Base-by-base conservation (phyloP, 2,888 invertebrate genomes). In the Holacanthella duospinosa region DNA sequence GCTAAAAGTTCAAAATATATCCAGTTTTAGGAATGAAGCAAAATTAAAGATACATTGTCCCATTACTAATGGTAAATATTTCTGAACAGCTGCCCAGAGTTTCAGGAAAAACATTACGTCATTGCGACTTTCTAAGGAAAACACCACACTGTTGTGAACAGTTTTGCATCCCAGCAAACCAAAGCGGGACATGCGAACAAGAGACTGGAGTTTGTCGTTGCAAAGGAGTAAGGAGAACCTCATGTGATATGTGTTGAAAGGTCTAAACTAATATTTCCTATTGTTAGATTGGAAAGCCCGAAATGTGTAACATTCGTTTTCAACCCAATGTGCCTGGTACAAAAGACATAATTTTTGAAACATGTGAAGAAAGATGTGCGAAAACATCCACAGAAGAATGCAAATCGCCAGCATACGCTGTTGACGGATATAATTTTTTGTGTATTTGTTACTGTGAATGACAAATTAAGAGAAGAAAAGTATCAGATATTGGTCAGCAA, bases 181-280 rank as follows among this genome's bases (percentile, higher is more conserved):
- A 4, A 21, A 48, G 48, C n/a, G 48, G 48, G 48, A 48, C 12
- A n/a, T 48, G 48, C n/a, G 48, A 48, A 21, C 19, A 9, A 21
- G 48, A 48, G 48, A 48, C 48, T 48, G 48, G 48, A 9, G 48
- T 48, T 9, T 48, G 48, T 48, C 6, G 36, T 9, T 36, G 36
- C 36, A 36, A 36, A 36, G 36, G 36, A 16, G 36, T 36, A 36
- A 36, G 36, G 36, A n/a, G n/a, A n/a, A n/a, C n/a, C n/a, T 36
- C 36, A 36, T 16, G 6, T 36, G 6, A 16, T 16, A 6, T 9
- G 36, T 36, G 6, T 9, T 36, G 9, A 36, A 36, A 36, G 6
- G 36, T 36, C 6, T 9, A 44, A 58, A 62, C 62, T 62, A 21
- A 24, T 43, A 58, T 19, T 29, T 60, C 43, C 55, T 27, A 28